Base-by-base conservation (phyloP, 2,888 invertebrate genomes). In the Heliconius ismenius region DNA sequence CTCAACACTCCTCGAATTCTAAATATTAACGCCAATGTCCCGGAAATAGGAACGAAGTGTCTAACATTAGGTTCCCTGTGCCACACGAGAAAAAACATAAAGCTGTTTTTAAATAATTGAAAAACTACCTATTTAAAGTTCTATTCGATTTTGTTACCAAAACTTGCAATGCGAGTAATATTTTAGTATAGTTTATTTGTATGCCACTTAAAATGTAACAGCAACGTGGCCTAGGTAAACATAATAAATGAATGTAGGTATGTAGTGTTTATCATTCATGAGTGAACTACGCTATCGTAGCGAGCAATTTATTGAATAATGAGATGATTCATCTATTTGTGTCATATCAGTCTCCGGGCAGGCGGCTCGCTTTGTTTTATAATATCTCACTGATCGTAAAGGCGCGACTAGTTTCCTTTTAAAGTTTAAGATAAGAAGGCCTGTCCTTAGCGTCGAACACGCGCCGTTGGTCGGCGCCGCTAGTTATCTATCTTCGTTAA, bases 361-460 rank as follows among this genome's bases (percentile, higher is more conserved):
- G 83, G 87, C 86, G 86, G 87, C 86, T 83, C 81, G 84, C 86
- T 88, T 88, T 87, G 86, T 85, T 81, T 85, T 74, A 82, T 81
- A 83, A 80, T 84, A 89, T 87, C 86, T 86, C 83, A 83, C 84
- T 84, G 88, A 89, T 90, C 89, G 87, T 90, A 89, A 91, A 91
- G 88, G 89, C 89, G 87, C 87, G 87, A 87, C 91, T 90, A 91
- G 91, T 91, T 92, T 91, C 91, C 91, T 92, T 91, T 89, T 91
- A 91, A 87, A 90, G 90, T 84, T 83, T 81, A 82, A 89, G 92
- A 92, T 91, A 91, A 92, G 89, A 87, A 85, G 88, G 84, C 83
- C 84, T 78, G 86, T 83, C 83, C 84, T 81, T 84, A 83, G 79
- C 81, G 80, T 84, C 84, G 84, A 85, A 83, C 85, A 83, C 84